Conservation (phyloP, 2,888 invertebrate species). For the Hedychridium roseum region DNA sequence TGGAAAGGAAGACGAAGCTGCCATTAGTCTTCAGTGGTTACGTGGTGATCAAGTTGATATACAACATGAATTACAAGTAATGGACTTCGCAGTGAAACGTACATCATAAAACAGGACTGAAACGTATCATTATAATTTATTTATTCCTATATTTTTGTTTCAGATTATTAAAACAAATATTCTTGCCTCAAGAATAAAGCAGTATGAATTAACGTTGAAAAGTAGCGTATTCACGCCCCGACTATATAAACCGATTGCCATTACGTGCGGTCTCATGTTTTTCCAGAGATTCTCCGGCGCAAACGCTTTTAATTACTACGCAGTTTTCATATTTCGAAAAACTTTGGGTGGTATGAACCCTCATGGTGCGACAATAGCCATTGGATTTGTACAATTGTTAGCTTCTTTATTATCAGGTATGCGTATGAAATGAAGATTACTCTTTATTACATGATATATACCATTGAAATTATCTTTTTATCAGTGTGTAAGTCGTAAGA, state of each 20-base stretch:
- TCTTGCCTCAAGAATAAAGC: conserved; percentile 57
- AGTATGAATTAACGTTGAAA: conserved; percentile 58
- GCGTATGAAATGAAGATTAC: not conserved
- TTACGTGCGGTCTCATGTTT: conserved; percentile 88
- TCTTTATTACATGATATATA: too few relatives aligned
- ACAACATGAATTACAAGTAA: conserved; percentile 71
- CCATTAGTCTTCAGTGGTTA: conserved; percentile 77
- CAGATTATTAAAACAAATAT: conserved; percentile 61
- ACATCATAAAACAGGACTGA: too few relatives aligned
- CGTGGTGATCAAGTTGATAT: conserved; percentile 84
- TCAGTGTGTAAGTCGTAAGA: too few relatives aligned
- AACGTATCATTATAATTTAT: too few relatives aligned
- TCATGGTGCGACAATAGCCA: conserved; percentile 84
- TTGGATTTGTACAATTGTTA: conserved; percentile 85
- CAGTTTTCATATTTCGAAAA: conserved; percentile 85
- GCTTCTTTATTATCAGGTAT: conserved; percentile 80
- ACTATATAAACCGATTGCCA: conserved; percentile 76
- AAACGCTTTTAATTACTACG: conserved; percentile 85
- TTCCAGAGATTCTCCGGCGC: conserved; percentile 88
- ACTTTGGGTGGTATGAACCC: conserved; percentile 85
- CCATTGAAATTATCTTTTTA: too few relatives aligned
- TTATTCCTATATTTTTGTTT: conserved; percentile 12
- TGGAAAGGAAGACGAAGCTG: conserved; percentile 79
- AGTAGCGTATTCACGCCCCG: conserved; percentile 59
- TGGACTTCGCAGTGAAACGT: too few relatives aligned